Conservation (phyloP, 2,113 vertebrate species). For the Aramus guarauna region DNA sequence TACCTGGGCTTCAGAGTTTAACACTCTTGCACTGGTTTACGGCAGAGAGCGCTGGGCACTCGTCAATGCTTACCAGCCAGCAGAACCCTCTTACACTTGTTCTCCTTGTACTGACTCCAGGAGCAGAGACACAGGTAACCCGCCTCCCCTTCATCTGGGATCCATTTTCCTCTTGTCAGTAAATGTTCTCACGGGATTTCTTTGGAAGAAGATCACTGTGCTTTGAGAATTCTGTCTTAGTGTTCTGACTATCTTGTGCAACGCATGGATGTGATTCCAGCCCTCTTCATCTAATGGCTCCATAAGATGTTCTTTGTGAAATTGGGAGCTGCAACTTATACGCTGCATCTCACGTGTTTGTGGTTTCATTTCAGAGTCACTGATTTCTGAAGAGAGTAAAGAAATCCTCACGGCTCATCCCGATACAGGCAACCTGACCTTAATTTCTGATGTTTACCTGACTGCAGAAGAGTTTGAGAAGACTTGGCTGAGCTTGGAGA, state of each 20-base stretch:
- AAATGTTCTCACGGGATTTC: not conserved
- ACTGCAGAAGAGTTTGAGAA: conserved; percentile 81
- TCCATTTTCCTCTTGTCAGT: not conserved
- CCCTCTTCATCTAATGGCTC: not conserved
- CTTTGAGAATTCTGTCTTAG: not conserved
- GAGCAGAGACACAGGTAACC: conserved; percentile 40
- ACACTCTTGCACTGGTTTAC: conserved; percentile 82
- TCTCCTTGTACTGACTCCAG: not conserved
- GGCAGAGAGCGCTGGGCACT: conserved; percentile 68
- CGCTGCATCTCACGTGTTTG: not conserved
- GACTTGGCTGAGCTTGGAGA: conserved; percentile 72
- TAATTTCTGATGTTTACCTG: conserved; percentile 66
- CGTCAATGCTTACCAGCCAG: conserved; percentile 50
- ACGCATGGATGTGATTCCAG: not conserved
- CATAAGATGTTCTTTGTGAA: not conserved
- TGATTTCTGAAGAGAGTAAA: conserved; percentile 51
- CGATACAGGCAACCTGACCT: conserved; percentile 44
- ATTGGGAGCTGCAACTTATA: not conserved
- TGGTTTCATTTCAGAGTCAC: conserved; percentile 60
- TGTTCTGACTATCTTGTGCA: not conserved
- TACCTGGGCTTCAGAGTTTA: conserved; percentile 85
- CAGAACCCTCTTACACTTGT: not conserved
- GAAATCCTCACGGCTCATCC: conserved; percentile 35
- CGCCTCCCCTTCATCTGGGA: not conserved
- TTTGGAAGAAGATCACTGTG: not conserved